These are phyloP conservation scores for Taenioides sp. DNA, from an alignment of 2,797 vertebrate species.

Conservation along the genomic window DNA sequence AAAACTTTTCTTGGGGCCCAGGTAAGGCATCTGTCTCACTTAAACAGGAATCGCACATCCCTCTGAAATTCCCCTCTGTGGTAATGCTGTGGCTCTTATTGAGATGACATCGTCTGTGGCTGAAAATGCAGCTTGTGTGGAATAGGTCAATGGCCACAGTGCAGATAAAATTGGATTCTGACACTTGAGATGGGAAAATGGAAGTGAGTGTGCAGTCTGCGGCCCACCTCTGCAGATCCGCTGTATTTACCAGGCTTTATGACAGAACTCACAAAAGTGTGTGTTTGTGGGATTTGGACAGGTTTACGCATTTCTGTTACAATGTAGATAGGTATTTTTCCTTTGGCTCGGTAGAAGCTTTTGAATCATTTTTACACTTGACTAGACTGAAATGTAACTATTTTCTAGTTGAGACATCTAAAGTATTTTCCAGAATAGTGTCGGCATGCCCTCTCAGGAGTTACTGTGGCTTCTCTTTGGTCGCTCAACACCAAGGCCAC, in stretches of 20 bases:
- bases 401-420: not conserved
- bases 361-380: slow-evolving; percentile 3
- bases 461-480: not conserved
- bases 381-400: not conserved
- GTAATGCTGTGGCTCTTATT: slow-evolving; percentile 2
- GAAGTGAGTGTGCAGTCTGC: slow-evolving; percentile 9
- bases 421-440: not conserved
- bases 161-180: slow-evolving; percentile 15
- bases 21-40: slow-evolving; percentile 1
- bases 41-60: not conserved
- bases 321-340: not conserved
- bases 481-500: not conserved
- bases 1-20: not conserved
- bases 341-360: not conserved
- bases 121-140: slow-evolving; percentile 13
- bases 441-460: not conserved
- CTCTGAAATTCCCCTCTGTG: not conserved
- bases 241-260: slow-evolving; percentile 15
- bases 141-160: slow-evolving; percentile 10
- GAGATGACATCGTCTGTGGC: slow-evolving; percentile 10
- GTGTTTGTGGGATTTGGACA: slow-evolving; percentile 13
- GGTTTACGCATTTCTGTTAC: slow-evolving; percentile 3
- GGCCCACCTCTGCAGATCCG: slow-evolving; percentile 2
- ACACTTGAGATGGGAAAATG: slow-evolving; percentile 19
- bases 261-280: slow-evolving; percentile 3